Evolutionary conservation across 2,113 vertebrate genomes (phyloP), one percentile per base, ranked within the genome.

Genomic region (Gasterosteus aculeatus): DNA sequence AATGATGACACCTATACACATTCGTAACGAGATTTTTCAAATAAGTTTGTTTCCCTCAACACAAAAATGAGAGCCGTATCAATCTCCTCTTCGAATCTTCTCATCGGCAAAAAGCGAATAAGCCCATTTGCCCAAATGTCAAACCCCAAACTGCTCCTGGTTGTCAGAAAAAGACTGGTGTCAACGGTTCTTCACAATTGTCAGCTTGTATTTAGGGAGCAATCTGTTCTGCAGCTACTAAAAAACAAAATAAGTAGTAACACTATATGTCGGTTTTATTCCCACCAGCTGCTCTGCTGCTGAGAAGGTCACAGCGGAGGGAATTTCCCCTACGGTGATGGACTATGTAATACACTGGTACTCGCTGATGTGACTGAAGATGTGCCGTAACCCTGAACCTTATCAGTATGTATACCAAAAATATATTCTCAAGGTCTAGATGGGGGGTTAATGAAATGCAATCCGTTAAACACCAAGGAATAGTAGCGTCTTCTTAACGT

Each of bases 261-360:
- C 46, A 38, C 31, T 9, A 10, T 38, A 22, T 51, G 31, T 51
- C 64, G 51, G 31, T 51, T 38, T 51, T 2, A 67, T 46, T 51
- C 33, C 31, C 12, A 51, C 46, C 64, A 51, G 64, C 64, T 67
- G 64, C 38, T 51, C 46, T 65, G 29, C 63, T 18, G 33, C 63
- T n/a, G 63, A 65, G 42, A 49, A 67, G 46, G 64, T 67, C 46
- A 10, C 35, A 19, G 31, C 64, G 22, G 51, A 67, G 64, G n/a
- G 31, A 66, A 51, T 51, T 51, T n/a, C 15, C 49, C n/a, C 14
- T 18, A 26, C 51, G 15, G 4, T 18, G n/a, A 56, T 54, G 49
- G 26, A 54, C 26, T 54, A 33, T 47, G 42, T 33, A 26, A 39
- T 38, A 54, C 66, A 54, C 22, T 33, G 49, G 39, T 41, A 41